A percentile compares a stretch with the other conserved stretches of the same genome.
Conservation (phyloP, 2,797 vertebrate genomes). For the Eleutherodactylus coqui region DNA sequence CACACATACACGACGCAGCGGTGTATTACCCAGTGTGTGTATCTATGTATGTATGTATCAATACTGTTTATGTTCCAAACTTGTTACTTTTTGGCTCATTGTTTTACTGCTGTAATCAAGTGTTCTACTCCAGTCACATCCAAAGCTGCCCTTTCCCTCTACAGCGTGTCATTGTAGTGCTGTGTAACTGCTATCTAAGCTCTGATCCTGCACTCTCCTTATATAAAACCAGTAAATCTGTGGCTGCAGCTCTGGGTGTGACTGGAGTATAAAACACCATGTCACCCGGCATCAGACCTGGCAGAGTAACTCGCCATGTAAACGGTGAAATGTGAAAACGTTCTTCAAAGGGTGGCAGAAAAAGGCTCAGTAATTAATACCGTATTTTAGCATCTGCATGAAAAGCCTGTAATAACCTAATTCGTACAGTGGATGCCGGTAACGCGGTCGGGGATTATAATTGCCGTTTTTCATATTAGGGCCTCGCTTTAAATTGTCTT, state of each 20-base stretch:
- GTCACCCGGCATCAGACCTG: neutral
- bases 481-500: conserved; percentile 1
- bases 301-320: neutral
- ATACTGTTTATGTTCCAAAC: too few relatives aligned
- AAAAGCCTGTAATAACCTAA: neutral
- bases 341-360: neutral
- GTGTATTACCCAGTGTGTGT: too few relatives aligned
- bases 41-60: too few relatives aligned
- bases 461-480: conserved; percentile 23
- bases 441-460: conserved; percentile 15
- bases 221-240: neutral
- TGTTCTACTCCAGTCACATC: too few relatives aligned
- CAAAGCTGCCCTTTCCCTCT: too few relatives aligned
- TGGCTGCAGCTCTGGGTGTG: neutral
- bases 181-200: neutral
- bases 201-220: neutral
- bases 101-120: too few relatives aligned
- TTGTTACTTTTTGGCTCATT: too few relatives aligned
- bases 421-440: neutral
- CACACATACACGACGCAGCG: too few relatives aligned
- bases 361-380: neutral
- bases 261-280: neutral
- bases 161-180: too few relatives aligned
- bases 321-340: neutral
- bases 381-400: neutral